Base-by-base conservation (phyloP, 2,888 invertebrate genomes). In the Pandemis corylana region DNA sequence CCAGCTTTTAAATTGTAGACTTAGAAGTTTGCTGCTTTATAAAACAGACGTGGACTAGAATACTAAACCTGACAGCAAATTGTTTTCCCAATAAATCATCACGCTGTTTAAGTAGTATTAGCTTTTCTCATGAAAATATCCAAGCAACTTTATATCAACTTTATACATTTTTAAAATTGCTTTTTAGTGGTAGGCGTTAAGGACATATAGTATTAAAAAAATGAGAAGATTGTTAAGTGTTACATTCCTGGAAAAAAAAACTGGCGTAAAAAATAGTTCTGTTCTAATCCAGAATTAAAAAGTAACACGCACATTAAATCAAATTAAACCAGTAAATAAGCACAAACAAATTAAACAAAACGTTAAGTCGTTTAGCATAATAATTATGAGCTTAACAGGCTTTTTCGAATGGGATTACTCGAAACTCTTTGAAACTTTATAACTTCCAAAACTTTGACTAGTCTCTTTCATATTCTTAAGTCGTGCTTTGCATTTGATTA, bases 1-100 rank as follows among this genome's bases (percentile, higher is more conserved):
- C 78, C 80, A 76, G 78, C 80, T 82, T 84, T 78, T 67, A 70
- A 69, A 71, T 71, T 66, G 62, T 62, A 42, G 75, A 63, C 53
- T 75, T 66, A 71, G 66, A 75, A 75, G 62, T 75, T 70, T 28
- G 62, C 56, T 64, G 56, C 61, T 66, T 71, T 71, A 67, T 62
- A 53, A 71, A 59, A 46, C 49, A 56, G 42, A 36, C 53, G 62
- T 42, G 62, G 44, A 56, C 53, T 41, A 15, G 51, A 67, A 68
- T 68, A 67, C 44, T 28, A 53, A 72, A 28, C 28, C 10, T n/a
- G 5, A 12, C 28, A 28, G 28, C 59, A 59, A 28, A 28, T 28
- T 59, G 59, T 59, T 59, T 59, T 59, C 28, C 4, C 28, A 59
- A 12, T 46, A 28, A 7, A 53, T 53, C 15, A 9, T 56, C 20